Evolutionary conservation across 1,140 invertebrate genomes (phyloP).

Genomic region (Vanessa atalanta): DNA sequence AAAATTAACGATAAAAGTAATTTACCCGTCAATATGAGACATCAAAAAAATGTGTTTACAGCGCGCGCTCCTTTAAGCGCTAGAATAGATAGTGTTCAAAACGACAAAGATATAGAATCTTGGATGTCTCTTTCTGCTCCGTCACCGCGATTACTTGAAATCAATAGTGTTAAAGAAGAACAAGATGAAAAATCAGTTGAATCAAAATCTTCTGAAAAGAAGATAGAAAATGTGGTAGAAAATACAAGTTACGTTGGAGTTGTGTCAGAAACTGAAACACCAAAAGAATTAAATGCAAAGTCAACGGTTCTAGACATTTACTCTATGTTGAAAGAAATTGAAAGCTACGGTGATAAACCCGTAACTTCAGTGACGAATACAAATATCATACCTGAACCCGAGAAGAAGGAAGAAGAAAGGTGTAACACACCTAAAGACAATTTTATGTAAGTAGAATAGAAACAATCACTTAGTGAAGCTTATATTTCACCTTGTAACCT

Average conservation of each 20-base stretch:
- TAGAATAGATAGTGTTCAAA: slow-evolving; percentile 69
- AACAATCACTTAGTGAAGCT: no score
- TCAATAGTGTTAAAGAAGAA: slow-evolving; percentile 42
- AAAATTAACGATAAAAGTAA: slow-evolving; percentile 46
- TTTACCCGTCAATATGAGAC: slow-evolving; percentile 48
- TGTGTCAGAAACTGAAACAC: slow-evolving; percentile 34
- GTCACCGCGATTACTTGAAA: slow-evolving; percentile 60
- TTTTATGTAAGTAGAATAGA: slow-evolving; percentile 60
- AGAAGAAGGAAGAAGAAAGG: slow-evolving; percentile 55
- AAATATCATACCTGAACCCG: slow-evolving; percentile 32
- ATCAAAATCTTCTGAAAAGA: slow-evolving; percentile 21
- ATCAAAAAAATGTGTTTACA: slow-evolving; percentile 57
- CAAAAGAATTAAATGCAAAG: slow-evolving; percentile 61
- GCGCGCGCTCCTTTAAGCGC: slow-evolving; percentile 57
- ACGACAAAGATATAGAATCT: slow-evolving; percentile 77
- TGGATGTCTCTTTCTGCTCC: slow-evolving; percentile 76
- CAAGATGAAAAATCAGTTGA: slow-evolving; percentile 14
- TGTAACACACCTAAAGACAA: slow-evolving; percentile 64
- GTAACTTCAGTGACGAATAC: slow-evolving; percentile 47
- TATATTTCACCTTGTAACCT: no score
- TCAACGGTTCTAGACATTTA: slow-evolving; percentile 77
- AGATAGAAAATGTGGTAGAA: slow-evolving; percentile 24
- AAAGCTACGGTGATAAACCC: slow-evolving; percentile 72
- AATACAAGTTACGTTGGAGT: slow-evolving; percentile 10
- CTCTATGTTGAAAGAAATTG: slow-evolving; percentile 78